phyloP scores from a whole-genome alignment of 2,888 invertebrate genomes.

The Gastrophysa polygoni region DNA sequence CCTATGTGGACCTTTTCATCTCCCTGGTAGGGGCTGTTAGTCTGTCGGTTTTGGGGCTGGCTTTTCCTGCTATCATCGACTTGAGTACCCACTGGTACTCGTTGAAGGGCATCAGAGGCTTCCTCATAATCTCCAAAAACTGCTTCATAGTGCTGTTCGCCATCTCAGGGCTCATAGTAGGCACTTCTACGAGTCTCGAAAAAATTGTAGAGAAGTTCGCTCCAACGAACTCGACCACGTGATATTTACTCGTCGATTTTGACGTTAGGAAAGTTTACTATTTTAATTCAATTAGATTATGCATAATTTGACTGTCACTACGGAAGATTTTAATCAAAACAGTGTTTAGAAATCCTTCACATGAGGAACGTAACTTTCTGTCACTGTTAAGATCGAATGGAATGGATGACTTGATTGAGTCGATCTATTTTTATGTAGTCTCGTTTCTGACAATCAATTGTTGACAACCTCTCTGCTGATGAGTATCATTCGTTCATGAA shows the following conservation, averaged over 20 bases:
- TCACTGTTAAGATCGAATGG: too few species aligned
- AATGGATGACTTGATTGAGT: too few species aligned
- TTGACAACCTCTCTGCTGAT: too few species aligned
- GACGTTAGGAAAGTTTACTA: too few species aligned
- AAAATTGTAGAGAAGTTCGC: slow-evolving; percentile 63
- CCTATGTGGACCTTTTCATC: slow-evolving; percentile 80
- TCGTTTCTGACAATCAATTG: too few species aligned
- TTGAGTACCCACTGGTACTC: slow-evolving; percentile 81
- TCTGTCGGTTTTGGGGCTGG: slow-evolving; percentile 84
- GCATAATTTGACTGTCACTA: too few species aligned
- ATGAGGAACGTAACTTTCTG: too few species aligned
- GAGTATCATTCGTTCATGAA: too few species aligned
- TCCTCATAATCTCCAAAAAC: slow-evolving; percentile 62
- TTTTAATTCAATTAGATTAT: too few species aligned
- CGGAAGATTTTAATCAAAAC: too few species aligned
- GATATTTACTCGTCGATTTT: background rate
- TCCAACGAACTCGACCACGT: background rate
- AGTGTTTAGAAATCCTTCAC: too few species aligned
- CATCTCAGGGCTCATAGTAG: slow-evolving; percentile 67
- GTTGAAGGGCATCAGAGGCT: slow-evolving; percentile 55
- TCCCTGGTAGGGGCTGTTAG: slow-evolving; percentile 89
- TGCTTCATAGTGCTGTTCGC: slow-evolving; percentile 65
- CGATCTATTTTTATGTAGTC: too few species aligned
- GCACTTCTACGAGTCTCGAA: slow-evolving; percentile 68
- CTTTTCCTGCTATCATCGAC: slow-evolving; percentile 89